Conservation (phyloP, 2,797 vertebrate species). For the Scleropages formosus region DNA sequence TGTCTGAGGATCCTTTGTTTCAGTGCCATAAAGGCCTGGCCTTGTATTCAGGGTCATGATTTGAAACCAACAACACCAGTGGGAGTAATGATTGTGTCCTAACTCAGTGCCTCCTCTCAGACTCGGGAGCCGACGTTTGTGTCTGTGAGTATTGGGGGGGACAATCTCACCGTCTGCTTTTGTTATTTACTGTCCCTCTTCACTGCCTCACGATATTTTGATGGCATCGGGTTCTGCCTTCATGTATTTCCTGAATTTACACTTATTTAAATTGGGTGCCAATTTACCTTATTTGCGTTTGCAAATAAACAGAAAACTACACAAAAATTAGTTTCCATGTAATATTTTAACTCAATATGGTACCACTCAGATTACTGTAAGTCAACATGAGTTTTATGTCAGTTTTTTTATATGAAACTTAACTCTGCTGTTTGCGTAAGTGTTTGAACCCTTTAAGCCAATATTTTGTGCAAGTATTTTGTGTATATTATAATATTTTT, state of each 20-base stretch:
- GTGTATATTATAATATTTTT: no score
- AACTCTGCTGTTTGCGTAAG: no score
- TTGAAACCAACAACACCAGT: slow-evolving; percentile 26
- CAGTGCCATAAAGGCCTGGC: slow-evolving; percentile 5
- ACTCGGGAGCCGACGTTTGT: background rate
- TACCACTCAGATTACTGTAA: no score
- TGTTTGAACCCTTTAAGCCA: no score
- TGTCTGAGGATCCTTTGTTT: slow-evolving; percentile 20
- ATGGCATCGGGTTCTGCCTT: background rate
- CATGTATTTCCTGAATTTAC: background rate
- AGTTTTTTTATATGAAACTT: no score
- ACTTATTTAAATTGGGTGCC: no score
- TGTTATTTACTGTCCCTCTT: background rate
- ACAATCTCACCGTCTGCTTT: slow-evolving; percentile 15
- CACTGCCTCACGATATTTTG: background rate
- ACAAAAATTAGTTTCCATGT: no score
- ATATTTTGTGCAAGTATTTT: no score
- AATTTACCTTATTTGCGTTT: no score
- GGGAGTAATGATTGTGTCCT: background rate
- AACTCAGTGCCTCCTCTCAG: background rate
- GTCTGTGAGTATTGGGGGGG: slow-evolving; percentile 1
- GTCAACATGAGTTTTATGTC: no score
- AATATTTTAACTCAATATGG: no score
- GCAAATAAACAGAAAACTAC: no score
- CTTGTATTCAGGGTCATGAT: slow-evolving; percentile 3